phyloP scores from a whole-genome alignment of 2,888 invertebrate genomes.

The Phrixothrix hirtus region DNA sequence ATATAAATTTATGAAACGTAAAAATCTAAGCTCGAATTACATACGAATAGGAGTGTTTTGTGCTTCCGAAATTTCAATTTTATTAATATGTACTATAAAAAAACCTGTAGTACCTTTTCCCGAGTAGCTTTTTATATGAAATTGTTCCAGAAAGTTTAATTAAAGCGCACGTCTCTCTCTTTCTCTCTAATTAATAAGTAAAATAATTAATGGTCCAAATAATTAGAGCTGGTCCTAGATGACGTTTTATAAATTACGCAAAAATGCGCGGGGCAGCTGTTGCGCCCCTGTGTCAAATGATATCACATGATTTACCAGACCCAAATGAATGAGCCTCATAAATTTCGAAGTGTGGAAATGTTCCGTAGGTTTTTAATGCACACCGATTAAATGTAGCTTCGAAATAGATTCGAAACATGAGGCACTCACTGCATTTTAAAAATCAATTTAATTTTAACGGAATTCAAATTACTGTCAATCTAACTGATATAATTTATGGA shows the following conservation, averaged over 20 bases:
- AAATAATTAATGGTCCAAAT: slow-evolving; percentile 36
- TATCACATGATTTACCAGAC: slow-evolving; percentile 21
- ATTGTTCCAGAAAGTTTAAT: slow-evolving; percentile 12
- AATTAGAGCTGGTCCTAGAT: slow-evolving; percentile 35
- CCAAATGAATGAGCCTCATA: slow-evolving; percentile 13
- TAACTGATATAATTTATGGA: too few species aligned
- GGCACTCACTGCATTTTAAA: neutral
- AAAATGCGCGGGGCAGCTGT: slow-evolving; percentile 29
- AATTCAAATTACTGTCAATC: too few species aligned
- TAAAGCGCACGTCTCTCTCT: slow-evolving; percentile 9
- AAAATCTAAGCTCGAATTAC: slow-evolving; percentile 12
- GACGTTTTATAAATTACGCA: slow-evolving; percentile 37
- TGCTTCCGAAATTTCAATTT: too few species aligned
- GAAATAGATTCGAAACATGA: neutral
- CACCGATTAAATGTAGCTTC: neutral
- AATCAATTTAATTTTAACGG: too few species aligned
- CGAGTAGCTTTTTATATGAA: slow-evolving; percentile 10
- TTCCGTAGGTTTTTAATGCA: neutral
- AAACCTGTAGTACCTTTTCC: too few species aligned
- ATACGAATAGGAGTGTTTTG: too few species aligned
- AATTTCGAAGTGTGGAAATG: slow-evolving; percentile 7
- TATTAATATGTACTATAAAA: too few species aligned
- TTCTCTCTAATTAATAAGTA: slow-evolving; percentile 29
- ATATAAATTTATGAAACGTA: slow-evolving; percentile 28
- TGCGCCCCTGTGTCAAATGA: slow-evolving; percentile 13